Percentiles rank a stretch among this genome's conserved stretches.
These are phyloP conservation scores for Taenaris catops DNA, from an alignment of 2,888 invertebrate species.

Conservation along the genomic window DNA sequence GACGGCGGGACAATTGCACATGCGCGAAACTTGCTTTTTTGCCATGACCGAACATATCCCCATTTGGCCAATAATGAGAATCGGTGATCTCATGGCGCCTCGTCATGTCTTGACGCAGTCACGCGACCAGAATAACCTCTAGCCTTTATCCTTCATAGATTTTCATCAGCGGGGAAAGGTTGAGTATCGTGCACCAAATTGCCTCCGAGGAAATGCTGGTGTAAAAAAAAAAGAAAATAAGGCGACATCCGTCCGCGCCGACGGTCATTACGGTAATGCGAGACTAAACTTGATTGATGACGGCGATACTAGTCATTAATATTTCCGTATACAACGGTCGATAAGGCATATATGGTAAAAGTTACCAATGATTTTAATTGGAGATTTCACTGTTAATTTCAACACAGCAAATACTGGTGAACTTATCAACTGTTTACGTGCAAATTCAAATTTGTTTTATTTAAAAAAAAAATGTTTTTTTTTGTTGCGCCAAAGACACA, in stretches of 20 bases:
- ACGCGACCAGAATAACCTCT: conserved; percentile 60
- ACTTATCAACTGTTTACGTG: too few relatives aligned
- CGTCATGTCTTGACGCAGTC: conserved; percentile 55
- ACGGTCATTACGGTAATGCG: conserved; percentile 78
- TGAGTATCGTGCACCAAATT: conserved; percentile 68
- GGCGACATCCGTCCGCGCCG: conserved; percentile 70
- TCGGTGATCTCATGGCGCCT: conserved; percentile 66
- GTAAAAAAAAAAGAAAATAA: conserved; percentile 62
- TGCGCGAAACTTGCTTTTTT: conserved; percentile 22
- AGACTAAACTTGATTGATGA: conserved; percentile 79
- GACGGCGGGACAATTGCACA: conserved; percentile 20
- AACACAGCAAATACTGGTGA: too few relatives aligned
- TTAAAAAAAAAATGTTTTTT: too few relatives aligned
- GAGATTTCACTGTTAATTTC: too few relatives aligned
- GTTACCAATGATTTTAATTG: too few relatives aligned
- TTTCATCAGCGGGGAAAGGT: conserved; percentile 66
- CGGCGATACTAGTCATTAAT: too few relatives aligned
- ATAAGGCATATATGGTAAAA: too few relatives aligned
- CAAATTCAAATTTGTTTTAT: too few relatives aligned
- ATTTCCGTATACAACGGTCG: too few relatives aligned
- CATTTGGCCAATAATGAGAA: conserved; percentile 41
- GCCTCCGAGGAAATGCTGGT: conserved; percentile 35
- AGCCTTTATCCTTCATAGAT: conserved; percentile 65
- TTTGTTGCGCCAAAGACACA: too few relatives aligned
- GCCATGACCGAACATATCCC: conserved; percentile 26